A percentile compares a stretch with the other conserved stretches of the same genome.
These are phyloP conservation scores for Xanthorhoe designata DNA, from an alignment of 2,888 invertebrate genomes.

Conservation along the genomic window DNA sequence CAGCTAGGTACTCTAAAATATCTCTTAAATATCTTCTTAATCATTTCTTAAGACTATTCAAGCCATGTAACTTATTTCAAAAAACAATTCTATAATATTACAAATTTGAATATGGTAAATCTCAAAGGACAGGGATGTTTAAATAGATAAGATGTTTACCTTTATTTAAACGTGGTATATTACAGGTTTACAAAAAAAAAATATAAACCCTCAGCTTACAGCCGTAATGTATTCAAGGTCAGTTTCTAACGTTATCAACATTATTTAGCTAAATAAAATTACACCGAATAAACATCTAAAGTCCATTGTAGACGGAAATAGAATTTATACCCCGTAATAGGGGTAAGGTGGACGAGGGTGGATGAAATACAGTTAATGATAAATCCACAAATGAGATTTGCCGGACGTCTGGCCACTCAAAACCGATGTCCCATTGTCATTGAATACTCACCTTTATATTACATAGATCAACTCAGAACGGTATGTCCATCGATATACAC, in stretches of 20 bases:
- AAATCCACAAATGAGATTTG: slow-evolving; percentile 86
- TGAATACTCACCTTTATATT: slow-evolving; percentile 81
- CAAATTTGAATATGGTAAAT: too few relatives aligned
- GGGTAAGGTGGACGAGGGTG: slow-evolving; percentile 78
- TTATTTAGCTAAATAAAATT: slow-evolving; percentile 58
- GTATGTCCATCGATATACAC: slow-evolving; percentile 59
- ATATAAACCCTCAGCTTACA: slow-evolving; percentile 2
- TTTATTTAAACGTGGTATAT: too few relatives aligned
- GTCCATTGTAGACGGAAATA: slow-evolving; percentile 77
- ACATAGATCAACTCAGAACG: slow-evolving; percentile 71
- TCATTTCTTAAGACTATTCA: too few relatives aligned
- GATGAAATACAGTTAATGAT: slow-evolving; percentile 84
- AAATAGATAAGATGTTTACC: too few relatives aligned
- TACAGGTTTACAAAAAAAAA: background rate
- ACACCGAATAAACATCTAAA: slow-evolving; percentile 73
- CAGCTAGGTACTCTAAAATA: too few relatives aligned
- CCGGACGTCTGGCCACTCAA: slow-evolving; percentile 83
- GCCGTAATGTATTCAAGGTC: slow-evolving; percentile 33
- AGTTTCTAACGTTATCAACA: slow-evolving; percentile 45
- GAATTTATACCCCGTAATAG: slow-evolving; percentile 82
- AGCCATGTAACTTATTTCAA: too few relatives aligned
- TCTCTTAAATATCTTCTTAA: too few relatives aligned
- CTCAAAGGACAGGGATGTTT: too few relatives aligned
- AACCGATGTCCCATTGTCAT: slow-evolving; percentile 78
- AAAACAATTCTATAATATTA: too few relatives aligned